phyloP scores from a whole-genome alignment of 2,888 invertebrate genomes.

The Trichogramma evanescens region DNA sequence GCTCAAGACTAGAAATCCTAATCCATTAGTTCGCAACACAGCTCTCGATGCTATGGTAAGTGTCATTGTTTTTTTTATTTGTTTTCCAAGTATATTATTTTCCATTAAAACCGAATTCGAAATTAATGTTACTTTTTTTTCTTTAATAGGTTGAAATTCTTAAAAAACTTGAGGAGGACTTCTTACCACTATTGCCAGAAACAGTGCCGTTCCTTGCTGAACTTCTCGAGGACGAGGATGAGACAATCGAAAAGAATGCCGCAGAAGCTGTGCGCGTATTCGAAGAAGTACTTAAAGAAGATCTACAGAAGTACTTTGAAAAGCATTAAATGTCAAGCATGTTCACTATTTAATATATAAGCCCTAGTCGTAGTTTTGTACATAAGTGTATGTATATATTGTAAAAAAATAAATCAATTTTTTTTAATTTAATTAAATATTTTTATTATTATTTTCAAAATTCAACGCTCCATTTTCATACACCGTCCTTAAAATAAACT shows the following conservation, averaged over 20 bases:
- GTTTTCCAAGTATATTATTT: not conserved
- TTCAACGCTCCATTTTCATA: no score
- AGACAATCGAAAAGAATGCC: slow-evolving; percentile 71
- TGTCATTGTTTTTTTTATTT: not conserved
- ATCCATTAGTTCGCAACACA: slow-evolving; percentile 58
- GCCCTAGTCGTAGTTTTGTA: not conserved
- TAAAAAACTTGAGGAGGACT: slow-evolving; percentile 79
- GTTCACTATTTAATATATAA: slow-evolving; percentile 10
- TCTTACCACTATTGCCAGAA: slow-evolving; percentile 81
- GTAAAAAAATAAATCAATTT: no score
- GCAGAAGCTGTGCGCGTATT: slow-evolving; percentile 75
- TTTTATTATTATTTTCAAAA: no score
- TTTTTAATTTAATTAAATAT: no score
- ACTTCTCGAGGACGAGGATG: slow-evolving; percentile 82
- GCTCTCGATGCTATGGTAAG: slow-evolving; percentile 38
- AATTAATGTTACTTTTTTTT: slow-evolving; percentile 2
- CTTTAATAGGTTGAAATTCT: slow-evolving; percentile 62
- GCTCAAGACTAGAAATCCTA: slow-evolving; percentile 74
- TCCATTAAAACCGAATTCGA: not conserved
- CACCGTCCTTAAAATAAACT: no score
- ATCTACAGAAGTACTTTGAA: slow-evolving; percentile 81
- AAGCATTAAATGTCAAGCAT: not conserved
- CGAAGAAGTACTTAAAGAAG: slow-evolving; percentile 82
- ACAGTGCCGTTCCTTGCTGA: slow-evolving; percentile 92
- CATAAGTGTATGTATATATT: not conserved